Evolutionary conservation across 1,140 invertebrate species (phyloP).

Genomic region (Vollenhovia emeryi): DNA sequence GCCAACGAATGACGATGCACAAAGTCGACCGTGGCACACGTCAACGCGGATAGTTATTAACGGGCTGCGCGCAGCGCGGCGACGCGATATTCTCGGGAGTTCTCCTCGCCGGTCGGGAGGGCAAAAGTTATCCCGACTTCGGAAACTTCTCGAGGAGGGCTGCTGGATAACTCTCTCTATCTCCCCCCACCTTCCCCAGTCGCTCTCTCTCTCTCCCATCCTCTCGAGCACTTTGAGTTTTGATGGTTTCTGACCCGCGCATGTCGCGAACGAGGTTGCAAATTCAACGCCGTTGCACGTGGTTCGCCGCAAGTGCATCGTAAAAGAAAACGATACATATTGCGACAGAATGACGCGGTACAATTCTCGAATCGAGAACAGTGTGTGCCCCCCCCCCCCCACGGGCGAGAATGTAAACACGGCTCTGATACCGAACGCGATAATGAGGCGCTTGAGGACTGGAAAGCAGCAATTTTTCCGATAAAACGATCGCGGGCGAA

Average conservation of each 20-base stretch:
- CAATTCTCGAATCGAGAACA: neutral
- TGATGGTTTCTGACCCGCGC: slow-evolving; percentile 14
- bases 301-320: slow-evolving; percentile 31
- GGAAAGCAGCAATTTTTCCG: neutral
- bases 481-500: neutral
- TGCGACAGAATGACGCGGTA: neutral
- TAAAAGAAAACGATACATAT: slow-evolving; percentile 49
- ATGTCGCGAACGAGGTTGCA: slow-evolving; percentile 55
- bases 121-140: slow-evolving; percentile 57
- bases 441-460: neutral
- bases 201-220: slow-evolving; percentile 29
- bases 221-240: slow-evolving; percentile 12
- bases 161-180: slow-evolving; percentile 42
- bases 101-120: slow-evolving; percentile 45
- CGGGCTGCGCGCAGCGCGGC: slow-evolving; percentile 13
- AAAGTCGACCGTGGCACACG: slow-evolving; percentile 46
- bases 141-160: slow-evolving; percentile 31
- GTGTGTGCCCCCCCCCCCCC: too few relatives aligned
- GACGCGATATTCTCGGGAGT: slow-evolving; percentile 54
- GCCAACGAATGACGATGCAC: slow-evolving; percentile 53
- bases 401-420: neutral
- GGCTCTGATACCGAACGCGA: neutral
- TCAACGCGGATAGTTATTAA: slow-evolving; percentile 59
- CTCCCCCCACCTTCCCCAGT: neutral
- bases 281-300: slow-evolving; percentile 53